These are phyloP conservation scores for Patella pellucida DNA, from an alignment of 2,888 invertebrate genomes.

Conservation along the genomic window DNA sequence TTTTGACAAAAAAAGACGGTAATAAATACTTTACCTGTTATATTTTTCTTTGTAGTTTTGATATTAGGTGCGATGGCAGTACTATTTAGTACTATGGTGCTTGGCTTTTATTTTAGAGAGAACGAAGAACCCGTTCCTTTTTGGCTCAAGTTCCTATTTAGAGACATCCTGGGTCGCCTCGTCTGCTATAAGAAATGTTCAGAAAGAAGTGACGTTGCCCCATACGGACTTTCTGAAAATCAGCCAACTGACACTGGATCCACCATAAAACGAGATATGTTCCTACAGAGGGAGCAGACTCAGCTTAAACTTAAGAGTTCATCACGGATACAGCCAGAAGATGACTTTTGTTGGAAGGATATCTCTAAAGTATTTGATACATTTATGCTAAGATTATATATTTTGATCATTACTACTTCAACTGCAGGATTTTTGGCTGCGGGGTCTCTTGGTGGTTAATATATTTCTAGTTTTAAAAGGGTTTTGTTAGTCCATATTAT, in stretches of 20 bases:
- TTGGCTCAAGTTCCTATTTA: not conserved
- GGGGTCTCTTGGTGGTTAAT: too few species aligned
- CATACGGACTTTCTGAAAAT: not conserved
- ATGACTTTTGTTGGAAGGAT: not conserved
- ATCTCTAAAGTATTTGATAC: not conserved
- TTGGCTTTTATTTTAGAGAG: conserved; percentile 24
- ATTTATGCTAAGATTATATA: not conserved
- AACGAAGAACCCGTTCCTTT: conserved; percentile 19
- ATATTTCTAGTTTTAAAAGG: too few species aligned
- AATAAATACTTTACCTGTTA: too few species aligned
- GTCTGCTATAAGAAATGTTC: too few species aligned
- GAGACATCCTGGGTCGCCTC: not conserved
- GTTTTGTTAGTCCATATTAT: too few species aligned
- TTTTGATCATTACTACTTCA: not conserved
- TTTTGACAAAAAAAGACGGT: too few species aligned
- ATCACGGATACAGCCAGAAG: not conserved
- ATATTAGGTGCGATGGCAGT: conserved; percentile 29
- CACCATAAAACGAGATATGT: not conserved
- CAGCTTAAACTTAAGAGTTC: too few species aligned
- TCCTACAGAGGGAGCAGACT: not conserved
- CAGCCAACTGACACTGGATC: not conserved
- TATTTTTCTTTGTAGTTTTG: conserved; percentile 16
- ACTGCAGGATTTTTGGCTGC: not conserved
- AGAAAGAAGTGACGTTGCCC: not conserved
- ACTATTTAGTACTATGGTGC: conserved; percentile 26